phyloP scores from a whole-genome alignment of 2,888 invertebrate species.

The Plagodis dolabraria region DNA sequence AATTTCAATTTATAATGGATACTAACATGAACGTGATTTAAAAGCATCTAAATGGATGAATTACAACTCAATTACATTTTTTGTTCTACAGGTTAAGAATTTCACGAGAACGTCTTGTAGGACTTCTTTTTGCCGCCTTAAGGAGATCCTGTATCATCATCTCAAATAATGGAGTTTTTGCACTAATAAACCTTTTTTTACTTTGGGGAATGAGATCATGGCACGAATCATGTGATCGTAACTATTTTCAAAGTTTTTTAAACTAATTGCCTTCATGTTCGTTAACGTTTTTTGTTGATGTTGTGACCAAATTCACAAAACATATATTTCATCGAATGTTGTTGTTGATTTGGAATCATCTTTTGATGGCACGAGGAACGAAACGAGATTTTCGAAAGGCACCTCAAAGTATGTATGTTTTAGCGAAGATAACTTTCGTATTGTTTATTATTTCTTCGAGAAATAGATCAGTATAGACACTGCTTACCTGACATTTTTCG shows the following conservation, averaged over 20 bases:
- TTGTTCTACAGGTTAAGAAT: constrained; percentile 15
- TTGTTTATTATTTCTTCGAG: too few relatives aligned
- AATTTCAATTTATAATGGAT: too few relatives aligned
- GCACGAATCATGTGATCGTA: background rate
- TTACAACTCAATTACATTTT: constrained; percentile 23
- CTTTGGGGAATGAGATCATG: background rate
- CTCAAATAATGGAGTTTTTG: background rate
- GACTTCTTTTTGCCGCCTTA: constrained; percentile 55
- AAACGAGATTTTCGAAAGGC: too few relatives aligned
- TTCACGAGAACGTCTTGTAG: constrained; percentile 25
- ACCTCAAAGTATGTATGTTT: too few relatives aligned
- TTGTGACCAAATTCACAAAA: background rate
- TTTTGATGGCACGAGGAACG: too few relatives aligned
- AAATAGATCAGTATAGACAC: too few relatives aligned
- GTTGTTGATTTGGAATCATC: too few relatives aligned
- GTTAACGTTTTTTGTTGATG: constrained; percentile 1
- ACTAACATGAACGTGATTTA: too few relatives aligned
- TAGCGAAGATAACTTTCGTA: too few relatives aligned
- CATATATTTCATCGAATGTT: background rate
- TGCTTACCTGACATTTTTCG: too few relatives aligned
- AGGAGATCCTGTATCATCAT: constrained; percentile 64
- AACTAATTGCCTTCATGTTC: constrained; percentile 34
- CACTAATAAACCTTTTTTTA: background rate
- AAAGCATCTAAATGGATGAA: background rate
- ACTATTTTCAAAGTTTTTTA: constrained; percentile 17